A percentile compares a stretch with the other conserved stretches of the same genome.
Evolutionary conservation across 2,797 vertebrate genomes (phyloP).

Genomic region (Potorous gilbertii): DNA sequence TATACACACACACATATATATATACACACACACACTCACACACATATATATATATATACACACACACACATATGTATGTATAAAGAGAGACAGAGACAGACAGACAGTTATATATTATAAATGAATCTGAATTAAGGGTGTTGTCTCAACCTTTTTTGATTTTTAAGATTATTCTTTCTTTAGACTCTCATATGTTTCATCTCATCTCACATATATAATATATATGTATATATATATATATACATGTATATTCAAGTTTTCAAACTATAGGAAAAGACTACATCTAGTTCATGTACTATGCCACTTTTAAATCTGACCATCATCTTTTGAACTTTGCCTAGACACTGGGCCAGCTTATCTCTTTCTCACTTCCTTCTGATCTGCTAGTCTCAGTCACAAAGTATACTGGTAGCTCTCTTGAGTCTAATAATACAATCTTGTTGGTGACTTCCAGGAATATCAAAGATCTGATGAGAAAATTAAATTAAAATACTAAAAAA

Average conservation of each 20-base stretch:
- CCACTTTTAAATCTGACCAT: constrained; percentile 59
- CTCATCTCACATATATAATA: neutral
- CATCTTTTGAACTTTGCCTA: constrained; percentile 73
- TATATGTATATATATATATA: too few relatives aligned
- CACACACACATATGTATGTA: too few relatives aligned
- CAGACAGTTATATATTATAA: neutral
- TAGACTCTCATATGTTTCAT: constrained; percentile 21
- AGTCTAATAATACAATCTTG: constrained; percentile 50
- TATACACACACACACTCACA: too few relatives aligned
- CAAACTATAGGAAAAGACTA: constrained; percentile 46
- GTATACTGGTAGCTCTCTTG: constrained; percentile 58
- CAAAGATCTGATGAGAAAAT: constrained; percentile 50
- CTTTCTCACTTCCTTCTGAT: constrained; percentile 67
- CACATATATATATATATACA: too few relatives aligned
- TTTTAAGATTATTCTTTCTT: neutral
- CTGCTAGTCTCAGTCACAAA: constrained; percentile 72
- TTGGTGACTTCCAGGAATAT: constrained; percentile 57
- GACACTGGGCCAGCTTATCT: constrained; percentile 18
- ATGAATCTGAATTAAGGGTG: constrained; percentile 42
- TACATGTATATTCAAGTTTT: constrained; percentile 46
- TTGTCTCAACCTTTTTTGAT: neutral
- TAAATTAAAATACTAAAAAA: constrained; percentile 34
- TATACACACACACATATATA: too few relatives aligned
- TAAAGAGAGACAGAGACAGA: too few relatives aligned
- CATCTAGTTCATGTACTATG: neutral